Evolutionary conservation across 2,888 invertebrate species (phyloP).

Genomic region (Spodoptera picta): DNA sequence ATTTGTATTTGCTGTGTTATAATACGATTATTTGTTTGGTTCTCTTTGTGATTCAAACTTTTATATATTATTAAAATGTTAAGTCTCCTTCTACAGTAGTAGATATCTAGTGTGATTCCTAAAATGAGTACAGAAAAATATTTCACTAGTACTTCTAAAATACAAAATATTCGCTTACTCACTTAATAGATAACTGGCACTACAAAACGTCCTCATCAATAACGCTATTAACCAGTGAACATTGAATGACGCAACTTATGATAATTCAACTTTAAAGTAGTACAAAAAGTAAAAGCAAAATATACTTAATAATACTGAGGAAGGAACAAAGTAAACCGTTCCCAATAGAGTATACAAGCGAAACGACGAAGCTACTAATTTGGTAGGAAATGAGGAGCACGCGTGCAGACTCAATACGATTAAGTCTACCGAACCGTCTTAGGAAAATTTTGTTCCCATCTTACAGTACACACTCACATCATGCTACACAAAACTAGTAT

Average conservation of each 20-base stretch:
- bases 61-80: no score
- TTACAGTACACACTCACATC: conserved; percentile 12
- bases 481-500: no score
- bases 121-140: no score
- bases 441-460: conserved; percentile 40
- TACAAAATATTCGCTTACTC: no score
- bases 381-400: conserved; percentile 45
- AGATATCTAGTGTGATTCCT: no score
- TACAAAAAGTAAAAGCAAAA: not conserved
- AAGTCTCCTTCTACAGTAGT: no score
- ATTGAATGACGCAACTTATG: not conserved
- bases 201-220: no score
- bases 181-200: no score
- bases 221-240: not conserved
- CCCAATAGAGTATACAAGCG: conserved; percentile 11
- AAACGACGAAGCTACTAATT: conserved; percentile 33
- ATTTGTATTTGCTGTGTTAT: conserved; percentile 16
- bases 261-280: not conserved
- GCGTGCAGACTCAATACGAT: conserved; percentile 45
- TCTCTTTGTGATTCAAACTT: conserved; percentile 5
- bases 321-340: conserved; percentile 8
- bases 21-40: conserved; percentile 18
- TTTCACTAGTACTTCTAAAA: no score
- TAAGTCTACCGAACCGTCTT: conserved; percentile 35
- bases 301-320: not conserved